A percentile compares a stretch with the other conserved stretches of the same genome.
These are phyloP conservation scores for Micropoecilia bifurca DNA, from an alignment of 2,797 vertebrate species.

Conservation along the genomic window DNA sequence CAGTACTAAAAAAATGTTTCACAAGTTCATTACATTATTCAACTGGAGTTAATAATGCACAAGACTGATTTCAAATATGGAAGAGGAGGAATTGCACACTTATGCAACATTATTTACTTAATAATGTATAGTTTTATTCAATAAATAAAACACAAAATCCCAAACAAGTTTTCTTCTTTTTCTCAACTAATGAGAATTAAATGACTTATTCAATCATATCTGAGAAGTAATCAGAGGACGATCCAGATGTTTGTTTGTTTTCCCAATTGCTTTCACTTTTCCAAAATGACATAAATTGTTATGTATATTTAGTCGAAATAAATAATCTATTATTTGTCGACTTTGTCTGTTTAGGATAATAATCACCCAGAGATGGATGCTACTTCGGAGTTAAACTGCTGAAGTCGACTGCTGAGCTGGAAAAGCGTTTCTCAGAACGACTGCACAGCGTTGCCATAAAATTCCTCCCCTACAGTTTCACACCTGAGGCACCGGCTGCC, in stretches of 20 bases:
- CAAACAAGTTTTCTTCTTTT: background rate
- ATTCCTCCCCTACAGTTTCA: conserved; percentile 34
- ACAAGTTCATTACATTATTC: background rate
- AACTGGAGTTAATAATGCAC: background rate
- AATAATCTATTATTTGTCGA: background rate
- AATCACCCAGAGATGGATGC: conserved; percentile 23
- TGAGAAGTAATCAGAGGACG: background rate
- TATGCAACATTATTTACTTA: background rate
- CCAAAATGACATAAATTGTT: background rate
- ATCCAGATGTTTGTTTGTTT: background rate
- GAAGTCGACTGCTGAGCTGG: conserved; percentile 26
- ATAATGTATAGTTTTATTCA: background rate
- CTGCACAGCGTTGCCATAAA: conserved; percentile 1
- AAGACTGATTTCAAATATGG: background rate
- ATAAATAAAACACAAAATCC: background rate
- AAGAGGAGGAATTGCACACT: background rate
- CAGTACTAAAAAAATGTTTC: background rate
- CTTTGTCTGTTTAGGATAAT: background rate
- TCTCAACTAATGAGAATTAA: background rate
- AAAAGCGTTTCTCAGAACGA: background rate
- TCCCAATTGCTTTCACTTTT: background rate
- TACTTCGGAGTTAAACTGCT: conserved; percentile 29
- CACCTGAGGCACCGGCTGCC: background rate
- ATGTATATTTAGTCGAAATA: background rate
- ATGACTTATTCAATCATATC: background rate